These are phyloP conservation scores for Trichosurus vulpecula DNA, from an alignment of 2,797 vertebrate species.

Conservation along the genomic window DNA sequence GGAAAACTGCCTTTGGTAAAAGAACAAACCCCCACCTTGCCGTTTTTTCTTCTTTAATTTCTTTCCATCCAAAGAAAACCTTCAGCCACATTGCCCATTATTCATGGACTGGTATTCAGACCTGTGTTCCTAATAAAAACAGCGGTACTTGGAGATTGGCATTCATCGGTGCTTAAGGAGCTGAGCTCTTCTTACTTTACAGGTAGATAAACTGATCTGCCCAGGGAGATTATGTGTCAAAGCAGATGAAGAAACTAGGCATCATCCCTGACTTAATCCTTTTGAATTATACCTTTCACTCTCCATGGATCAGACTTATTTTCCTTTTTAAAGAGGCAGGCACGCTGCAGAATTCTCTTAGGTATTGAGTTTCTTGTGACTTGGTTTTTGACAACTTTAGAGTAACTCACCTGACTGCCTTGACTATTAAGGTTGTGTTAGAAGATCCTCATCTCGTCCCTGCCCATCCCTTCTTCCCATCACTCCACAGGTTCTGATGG, in stretches of 20 bases:
- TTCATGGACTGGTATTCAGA: constrained; percentile 44
- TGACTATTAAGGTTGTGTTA: constrained; percentile 34
- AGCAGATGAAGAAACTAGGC: constrained; percentile 53
- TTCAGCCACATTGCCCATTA: constrained; percentile 7
- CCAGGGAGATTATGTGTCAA: constrained; percentile 60
- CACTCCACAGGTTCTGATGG: background rate
- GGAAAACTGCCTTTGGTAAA: background rate
- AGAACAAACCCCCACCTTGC: background rate
- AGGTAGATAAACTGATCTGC: constrained; percentile 61
- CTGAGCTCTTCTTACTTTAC: constrained; percentile 33
- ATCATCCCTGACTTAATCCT: constrained; percentile 38
- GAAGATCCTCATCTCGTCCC: constrained; percentile 44
- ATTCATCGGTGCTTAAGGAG: constrained; percentile 29
- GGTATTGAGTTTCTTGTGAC: constrained; percentile 29
- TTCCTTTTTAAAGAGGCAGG: constrained; percentile 23
- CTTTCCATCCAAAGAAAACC: background rate
- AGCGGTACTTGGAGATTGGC: constrained; percentile 49
- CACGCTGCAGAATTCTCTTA: constrained; percentile 33
- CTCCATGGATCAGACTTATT: constrained; percentile 37
- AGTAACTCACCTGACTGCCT: constrained; percentile 38
- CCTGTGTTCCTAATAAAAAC: background rate
- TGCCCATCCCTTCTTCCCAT: background rate
- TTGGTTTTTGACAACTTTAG: constrained; percentile 24
- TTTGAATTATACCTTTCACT: constrained; percentile 14
- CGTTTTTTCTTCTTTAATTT: background rate